Conservation (phyloP, 2,888 invertebrate species). For the Sinohyriopsis cumingii region DNA sequence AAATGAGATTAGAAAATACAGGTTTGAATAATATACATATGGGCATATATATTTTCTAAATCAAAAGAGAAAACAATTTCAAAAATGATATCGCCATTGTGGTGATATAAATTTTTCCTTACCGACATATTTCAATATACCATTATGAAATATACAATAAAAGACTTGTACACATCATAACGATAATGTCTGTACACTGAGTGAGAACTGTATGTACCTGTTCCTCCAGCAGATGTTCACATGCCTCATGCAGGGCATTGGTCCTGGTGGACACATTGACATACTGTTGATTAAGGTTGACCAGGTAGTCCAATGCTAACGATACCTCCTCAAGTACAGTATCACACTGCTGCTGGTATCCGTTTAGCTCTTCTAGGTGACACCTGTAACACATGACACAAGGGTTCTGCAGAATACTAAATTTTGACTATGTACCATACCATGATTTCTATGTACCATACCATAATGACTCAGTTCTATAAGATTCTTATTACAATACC, state of each 20-base stretch:
- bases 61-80: no score
- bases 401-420: background rate
- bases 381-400: constrained; percentile 40
- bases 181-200: no score
- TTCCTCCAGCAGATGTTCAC: constrained; percentile 91
- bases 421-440: background rate
- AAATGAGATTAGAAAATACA: no score
- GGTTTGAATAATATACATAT: no score
- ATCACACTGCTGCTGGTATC: constrained; percentile 66
- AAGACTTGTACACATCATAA: no score
- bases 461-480: no score
- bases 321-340: constrained; percentile 77
- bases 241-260: constrained; percentile 90
- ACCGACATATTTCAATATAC: background rate
- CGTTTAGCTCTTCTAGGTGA: constrained; percentile 81
- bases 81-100: no score
- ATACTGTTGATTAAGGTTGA: constrained; percentile 84
- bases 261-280: constrained; percentile 92
- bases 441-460: no score
- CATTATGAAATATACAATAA: background rate
- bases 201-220: constrained; percentile 73
- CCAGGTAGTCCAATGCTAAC: constrained; percentile 81
- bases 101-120: no score
- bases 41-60: no score
- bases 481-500: no score